phyloP scores from a whole-genome alignment of 2,888 invertebrate genomes.

The Phortica okadai region DNA sequence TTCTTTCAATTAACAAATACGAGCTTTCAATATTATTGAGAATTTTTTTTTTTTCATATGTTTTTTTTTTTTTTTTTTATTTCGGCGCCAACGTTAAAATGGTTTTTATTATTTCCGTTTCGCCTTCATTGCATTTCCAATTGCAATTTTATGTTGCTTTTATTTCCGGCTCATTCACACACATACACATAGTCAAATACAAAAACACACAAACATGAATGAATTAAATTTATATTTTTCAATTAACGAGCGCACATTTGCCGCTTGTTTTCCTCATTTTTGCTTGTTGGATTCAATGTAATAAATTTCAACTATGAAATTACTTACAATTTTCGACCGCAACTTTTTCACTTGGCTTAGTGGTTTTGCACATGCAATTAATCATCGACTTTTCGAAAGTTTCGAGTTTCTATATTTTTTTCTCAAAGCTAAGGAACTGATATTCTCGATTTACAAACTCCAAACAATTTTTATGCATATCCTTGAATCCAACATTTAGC shows the following conservation, averaged over 20 bases:
- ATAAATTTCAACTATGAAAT: constrained; percentile 63
- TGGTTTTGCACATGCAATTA: too few relatives aligned
- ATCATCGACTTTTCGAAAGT: too few relatives aligned
- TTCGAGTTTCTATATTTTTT: too few relatives aligned
- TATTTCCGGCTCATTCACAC: constrained; percentile 48
- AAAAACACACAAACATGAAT: constrained; percentile 50
- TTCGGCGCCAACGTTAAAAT: constrained; percentile 52
- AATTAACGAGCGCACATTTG: constrained; percentile 67
- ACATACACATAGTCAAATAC: constrained; percentile 10
- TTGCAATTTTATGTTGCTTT: constrained; percentile 60
- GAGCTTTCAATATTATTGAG: too few relatives aligned
- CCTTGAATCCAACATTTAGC: too few relatives aligned
- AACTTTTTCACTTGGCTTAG: neutral
- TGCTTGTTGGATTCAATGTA: constrained; percentile 26
- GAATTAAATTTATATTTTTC: constrained; percentile 68
- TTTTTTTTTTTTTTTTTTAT: constrained; percentile 37
- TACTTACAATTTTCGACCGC: constrained; percentile 4
- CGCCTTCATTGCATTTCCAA: constrained; percentile 61
- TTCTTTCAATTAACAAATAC: neutral
- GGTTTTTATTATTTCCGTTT: constrained; percentile 67
- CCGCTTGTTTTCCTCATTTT: constrained; percentile 64
- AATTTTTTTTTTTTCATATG: constrained; percentile 35
- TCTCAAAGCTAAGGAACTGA: too few relatives aligned
- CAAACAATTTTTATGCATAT: too few relatives aligned
- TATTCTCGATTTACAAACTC: too few relatives aligned